These are phyloP conservation scores for Scolopax rusticola DNA, from an alignment of 2,797 vertebrate species.

Conservation along the genomic window DNA sequence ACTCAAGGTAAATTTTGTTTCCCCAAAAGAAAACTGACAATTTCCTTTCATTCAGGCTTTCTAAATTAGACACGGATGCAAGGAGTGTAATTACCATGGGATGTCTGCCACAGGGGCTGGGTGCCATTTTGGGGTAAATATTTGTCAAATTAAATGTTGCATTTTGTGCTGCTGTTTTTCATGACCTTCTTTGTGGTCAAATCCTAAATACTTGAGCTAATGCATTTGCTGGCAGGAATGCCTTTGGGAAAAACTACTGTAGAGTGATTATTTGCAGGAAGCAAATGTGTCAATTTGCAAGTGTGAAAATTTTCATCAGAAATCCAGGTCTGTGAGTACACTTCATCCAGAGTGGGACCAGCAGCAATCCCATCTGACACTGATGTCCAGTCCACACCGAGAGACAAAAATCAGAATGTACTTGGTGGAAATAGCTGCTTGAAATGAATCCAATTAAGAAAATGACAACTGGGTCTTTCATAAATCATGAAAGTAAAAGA, in stretches of 20 bases:
- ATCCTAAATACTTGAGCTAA: neutral
- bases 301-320: neutral
- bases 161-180: neutral
- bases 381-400: neutral
- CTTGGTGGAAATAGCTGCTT: neutral
- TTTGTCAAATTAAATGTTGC: slow-evolving; percentile 2
- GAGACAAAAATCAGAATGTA: rapidly evolving
- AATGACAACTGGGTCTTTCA: neutral
- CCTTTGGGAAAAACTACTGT: neutral
- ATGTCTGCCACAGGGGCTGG: neutral
- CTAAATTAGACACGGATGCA: neutral
- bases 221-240: neutral
- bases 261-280: neutral
- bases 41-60: slow-evolving; percentile 4
- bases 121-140: neutral
- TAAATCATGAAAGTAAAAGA: neutral
- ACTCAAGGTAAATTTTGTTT: neutral
- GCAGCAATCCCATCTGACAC: neutral
- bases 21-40: neutral
- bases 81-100: neutral
- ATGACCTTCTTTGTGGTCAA: neutral
- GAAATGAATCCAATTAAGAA: neutral
- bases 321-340: neutral
- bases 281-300: neutral
- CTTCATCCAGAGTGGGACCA: neutral